Evolutionary conservation across 2,113 vertebrate species (phyloP).

Genomic region (Motacilla tschutschensis): DNA sequence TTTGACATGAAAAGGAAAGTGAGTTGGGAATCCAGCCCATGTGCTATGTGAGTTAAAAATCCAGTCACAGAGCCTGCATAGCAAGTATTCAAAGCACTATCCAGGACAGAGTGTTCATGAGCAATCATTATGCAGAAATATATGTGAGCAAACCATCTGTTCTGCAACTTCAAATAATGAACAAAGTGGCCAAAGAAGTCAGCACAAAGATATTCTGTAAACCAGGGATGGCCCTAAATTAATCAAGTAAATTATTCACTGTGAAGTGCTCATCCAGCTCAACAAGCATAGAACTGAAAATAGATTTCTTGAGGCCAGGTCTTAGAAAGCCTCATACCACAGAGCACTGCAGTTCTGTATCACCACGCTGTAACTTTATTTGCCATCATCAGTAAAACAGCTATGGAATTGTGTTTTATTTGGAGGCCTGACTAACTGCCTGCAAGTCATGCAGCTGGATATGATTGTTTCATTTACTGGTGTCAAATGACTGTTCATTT

Average conservation of each 20-base stretch:
- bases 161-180: conserved; percentile 45
- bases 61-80: neutral
- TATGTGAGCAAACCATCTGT: conserved; percentile 53
- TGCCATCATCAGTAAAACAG: neutral
- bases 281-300: neutral
- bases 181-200: neutral
- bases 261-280: neutral
- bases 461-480: neutral
- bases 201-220: conserved; percentile 6
- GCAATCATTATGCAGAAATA: conserved; percentile 36
- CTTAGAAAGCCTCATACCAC: neutral
- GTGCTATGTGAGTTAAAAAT: neutral
- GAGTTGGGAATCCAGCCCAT: neutral
- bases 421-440: neutral
- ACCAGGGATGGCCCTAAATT: neutral
- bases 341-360: neutral
- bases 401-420: neutral
- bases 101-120: conserved; percentile 16
- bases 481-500: neutral
- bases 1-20: neutral
- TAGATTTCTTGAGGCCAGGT: neutral
- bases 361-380: neutral
- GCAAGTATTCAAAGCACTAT: conserved; percentile 3
- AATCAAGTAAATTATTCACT: neutral
- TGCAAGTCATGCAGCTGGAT: neutral